Evolutionary conservation across 1,140 invertebrate species (phyloP).

Genomic region (Cherax quadricarinatus): DNA sequence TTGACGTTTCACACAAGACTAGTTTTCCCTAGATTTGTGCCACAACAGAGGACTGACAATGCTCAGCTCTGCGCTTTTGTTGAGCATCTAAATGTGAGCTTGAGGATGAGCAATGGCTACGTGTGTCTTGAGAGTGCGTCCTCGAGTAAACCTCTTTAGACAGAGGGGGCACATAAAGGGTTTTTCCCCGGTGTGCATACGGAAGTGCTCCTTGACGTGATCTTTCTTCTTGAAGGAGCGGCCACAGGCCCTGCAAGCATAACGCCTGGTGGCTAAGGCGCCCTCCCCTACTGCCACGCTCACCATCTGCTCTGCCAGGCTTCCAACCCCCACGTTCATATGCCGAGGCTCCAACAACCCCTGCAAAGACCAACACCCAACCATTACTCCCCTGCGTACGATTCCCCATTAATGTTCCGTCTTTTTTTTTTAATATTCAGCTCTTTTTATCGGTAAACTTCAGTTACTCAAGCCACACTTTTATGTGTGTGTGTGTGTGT

Average conservation of each 20-base stretch:
- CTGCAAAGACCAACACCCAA: constrained; percentile 65
- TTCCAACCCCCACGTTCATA: constrained; percentile 9
- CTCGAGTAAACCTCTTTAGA: constrained; percentile 95
- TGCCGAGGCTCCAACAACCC: constrained; percentile 27
- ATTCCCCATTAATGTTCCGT: neutral
- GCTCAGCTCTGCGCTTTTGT: neutral
- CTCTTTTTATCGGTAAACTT: neutral
- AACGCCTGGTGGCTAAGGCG: constrained; percentile 82
- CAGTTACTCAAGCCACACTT: neutral
- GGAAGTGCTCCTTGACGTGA: constrained; percentile 98
- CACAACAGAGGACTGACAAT: neutral
- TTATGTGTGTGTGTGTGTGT: no score
- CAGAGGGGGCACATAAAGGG: constrained; percentile 99
- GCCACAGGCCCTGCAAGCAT: constrained; percentile 96
- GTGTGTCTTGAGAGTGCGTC: constrained; percentile 63
- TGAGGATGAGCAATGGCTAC: constrained; percentile 43
- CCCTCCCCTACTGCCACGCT: constrained; percentile 44
- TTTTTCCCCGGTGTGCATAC: constrained; percentile 81
- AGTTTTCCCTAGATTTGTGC: neutral
- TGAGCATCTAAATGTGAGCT: constrained; percentile 13
- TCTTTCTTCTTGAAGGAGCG: constrained; percentile 99
- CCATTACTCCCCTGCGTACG: constrained; percentile 44
- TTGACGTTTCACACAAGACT: neutral
- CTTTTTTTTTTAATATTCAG: neutral
- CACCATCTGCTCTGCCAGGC: constrained; percentile 45